Evolutionary conservation across 2,888 invertebrate species (phyloP).

Genomic region (Drosophila birchii): DNA sequence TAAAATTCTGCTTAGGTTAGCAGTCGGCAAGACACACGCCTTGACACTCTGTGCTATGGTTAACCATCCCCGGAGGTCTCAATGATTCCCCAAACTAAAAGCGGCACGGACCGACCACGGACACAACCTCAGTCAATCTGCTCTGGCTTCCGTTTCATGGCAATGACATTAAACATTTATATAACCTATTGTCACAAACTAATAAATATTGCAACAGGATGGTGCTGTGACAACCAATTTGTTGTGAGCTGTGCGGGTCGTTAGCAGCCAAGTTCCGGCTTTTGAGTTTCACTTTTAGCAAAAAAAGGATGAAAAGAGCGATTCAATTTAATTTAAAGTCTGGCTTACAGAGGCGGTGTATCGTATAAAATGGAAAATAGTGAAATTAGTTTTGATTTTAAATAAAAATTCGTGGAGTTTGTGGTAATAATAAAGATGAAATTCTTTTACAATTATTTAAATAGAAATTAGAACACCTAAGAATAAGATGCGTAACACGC

Average conservation of each 20-base stretch:
- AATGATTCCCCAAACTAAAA: background rate
- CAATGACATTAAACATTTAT: constrained; percentile 8
- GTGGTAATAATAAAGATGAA: background rate
- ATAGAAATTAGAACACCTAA: background rate
- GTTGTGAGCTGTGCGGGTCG: background rate
- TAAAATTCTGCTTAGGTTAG: background rate
- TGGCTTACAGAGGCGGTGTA: too few relatives aligned
- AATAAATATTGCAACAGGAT: constrained; percentile 9
- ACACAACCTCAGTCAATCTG: background rate
- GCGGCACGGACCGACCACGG: background rate
- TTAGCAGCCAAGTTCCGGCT: background rate
- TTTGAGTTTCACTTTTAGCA: background rate
- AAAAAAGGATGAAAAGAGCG: background rate
- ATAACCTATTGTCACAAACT: constrained; percentile 4
- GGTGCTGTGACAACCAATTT: constrained; percentile 7
- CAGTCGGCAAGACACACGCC: background rate
- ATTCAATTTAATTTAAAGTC: background rate
- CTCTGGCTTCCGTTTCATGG: background rate
- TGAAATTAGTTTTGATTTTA: background rate
- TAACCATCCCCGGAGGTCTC: background rate
- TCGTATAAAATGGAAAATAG: background rate
- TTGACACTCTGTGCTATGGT: background rate
- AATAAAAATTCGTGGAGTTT: background rate
- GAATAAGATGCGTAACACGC: background rate
- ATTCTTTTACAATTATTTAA: too few relatives aligned